A percentile compares a stretch with the other conserved stretches of the same genome.
These are phyloP conservation scores for Ursus arctos DNA, from an alignment of 2,113 vertebrate species.

Conservation along the genomic window DNA sequence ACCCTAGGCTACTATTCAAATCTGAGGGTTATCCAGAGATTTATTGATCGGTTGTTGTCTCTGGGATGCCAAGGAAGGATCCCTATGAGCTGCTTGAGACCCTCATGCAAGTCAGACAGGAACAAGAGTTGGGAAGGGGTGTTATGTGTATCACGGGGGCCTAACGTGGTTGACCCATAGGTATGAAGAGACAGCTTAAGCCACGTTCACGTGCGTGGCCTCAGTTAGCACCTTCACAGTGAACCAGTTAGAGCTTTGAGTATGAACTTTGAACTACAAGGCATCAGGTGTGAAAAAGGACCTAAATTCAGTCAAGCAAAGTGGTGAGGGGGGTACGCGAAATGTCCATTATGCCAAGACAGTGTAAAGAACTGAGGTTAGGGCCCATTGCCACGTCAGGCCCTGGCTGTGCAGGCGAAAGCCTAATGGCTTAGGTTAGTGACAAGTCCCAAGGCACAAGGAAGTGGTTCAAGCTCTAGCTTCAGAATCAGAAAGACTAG, in stretches of 20 bases:
- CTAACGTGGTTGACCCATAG: slow-evolving; percentile 28
- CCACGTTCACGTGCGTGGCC: slow-evolving; percentile 62
- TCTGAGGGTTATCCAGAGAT: neutral
- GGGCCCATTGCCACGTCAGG: neutral
- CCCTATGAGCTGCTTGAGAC: neutral
- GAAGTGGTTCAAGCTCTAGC: rapidly evolving
- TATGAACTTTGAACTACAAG: slow-evolving; percentile 71
- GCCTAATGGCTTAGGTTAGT: rapidly evolving
- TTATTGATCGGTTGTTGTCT: neutral
- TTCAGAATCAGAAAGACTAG: neutral
- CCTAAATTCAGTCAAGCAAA: slow-evolving; percentile 51
- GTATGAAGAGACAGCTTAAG: slow-evolving; percentile 69
- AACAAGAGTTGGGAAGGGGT: rapidly evolving
- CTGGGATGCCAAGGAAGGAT: neutral
- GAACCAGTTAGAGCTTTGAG: slow-evolving; percentile 52
- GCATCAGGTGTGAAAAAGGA: slow-evolving; percentile 41
- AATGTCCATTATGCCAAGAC: slow-evolving; percentile 9
- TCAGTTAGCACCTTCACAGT: slow-evolving; percentile 76
- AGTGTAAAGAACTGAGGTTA: neutral
- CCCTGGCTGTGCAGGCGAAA: rapidly evolving
- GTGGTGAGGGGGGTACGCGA: neutral
- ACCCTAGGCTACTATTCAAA: neutral
- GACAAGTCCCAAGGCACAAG: too few relatives aligned
- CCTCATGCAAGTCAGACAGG: neutral
- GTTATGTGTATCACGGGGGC: neutral